phyloP scores from a whole-genome alignment of 2,888 invertebrate species.

The Crocallis elinguaria region DNA sequence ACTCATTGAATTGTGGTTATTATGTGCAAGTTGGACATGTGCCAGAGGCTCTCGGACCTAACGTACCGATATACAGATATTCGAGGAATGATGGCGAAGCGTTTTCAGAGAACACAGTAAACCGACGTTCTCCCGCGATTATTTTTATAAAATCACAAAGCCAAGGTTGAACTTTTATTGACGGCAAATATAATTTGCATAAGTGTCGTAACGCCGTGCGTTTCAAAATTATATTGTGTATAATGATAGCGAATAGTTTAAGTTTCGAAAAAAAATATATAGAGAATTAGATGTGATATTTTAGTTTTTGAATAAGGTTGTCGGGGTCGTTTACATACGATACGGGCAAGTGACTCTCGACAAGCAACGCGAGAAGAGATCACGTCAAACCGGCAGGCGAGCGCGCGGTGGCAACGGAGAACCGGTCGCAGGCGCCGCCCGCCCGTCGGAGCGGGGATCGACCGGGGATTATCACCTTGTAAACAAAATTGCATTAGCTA shows the following conservation, averaged over 20 bases:
- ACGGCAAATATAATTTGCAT: constrained; percentile 32
- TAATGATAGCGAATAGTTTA: constrained; percentile 4
- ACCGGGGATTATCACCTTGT: constrained; percentile 77
- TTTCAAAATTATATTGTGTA: constrained; percentile 12
- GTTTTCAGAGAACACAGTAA: constrained; percentile 62
- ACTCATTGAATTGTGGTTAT: constrained; percentile 85
- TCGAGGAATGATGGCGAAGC: constrained; percentile 74
- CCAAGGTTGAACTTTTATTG: constrained; percentile 56
- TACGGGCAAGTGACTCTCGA: constrained; percentile 69
- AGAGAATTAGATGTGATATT: constrained; percentile 35
- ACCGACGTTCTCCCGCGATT: constrained; percentile 45
- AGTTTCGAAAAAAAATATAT: constrained; percentile 29
- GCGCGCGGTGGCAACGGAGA: constrained; percentile 70
- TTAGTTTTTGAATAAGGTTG: constrained; percentile 59
- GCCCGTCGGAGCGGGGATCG: constrained; percentile 64
- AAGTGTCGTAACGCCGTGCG: constrained; percentile 20
- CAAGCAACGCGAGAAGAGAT: constrained; percentile 78
- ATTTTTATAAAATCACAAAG: constrained; percentile 55
- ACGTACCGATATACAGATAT: constrained; percentile 78
- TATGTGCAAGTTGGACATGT: constrained; percentile 83
- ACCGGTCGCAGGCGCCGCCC: constrained; percentile 82
- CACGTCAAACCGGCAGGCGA: constrained; percentile 81
- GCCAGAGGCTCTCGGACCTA: constrained; percentile 76
- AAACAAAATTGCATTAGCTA: constrained; percentile 78
- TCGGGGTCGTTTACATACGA: constrained; percentile 79